Evolutionary conservation across 2,113 vertebrate genomes (phyloP), one percentile per base, ranked within the genome.

Genomic region (Myrmecobius fasciatus): DNA sequence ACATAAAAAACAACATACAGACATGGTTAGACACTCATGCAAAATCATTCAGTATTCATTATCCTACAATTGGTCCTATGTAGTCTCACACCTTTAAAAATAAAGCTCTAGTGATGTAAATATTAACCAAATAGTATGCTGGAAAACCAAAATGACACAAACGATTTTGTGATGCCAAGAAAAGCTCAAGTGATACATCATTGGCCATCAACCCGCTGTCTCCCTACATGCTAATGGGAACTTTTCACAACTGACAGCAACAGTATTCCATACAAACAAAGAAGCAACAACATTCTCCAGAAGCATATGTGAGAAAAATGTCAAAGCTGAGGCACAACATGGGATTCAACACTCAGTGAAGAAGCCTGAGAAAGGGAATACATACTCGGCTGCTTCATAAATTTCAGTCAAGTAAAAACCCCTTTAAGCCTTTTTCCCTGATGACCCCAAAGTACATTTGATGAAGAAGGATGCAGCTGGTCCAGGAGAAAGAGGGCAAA

Each of bases 1-100:
- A 94, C 89, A 97, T 46, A 96, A 96, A 53, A 96, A 96, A 97
- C 94, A 97, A 93, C 97, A 88, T 54, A 89, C 89, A 94, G 49
- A 51, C 46, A 48, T 17, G 67, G 67, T 31, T 88, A 24, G 31
- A 48, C 53, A 89, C 53, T 95, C 96, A 96, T 46, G 53, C 92
- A 94, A 94, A 94, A 96, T 3, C 53, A 94, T 92, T 92, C 89
- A 26, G 47, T 91, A 96, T 43, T 52, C 90, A 67, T 0, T 60
- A 51, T 56, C 36, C 95, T 97, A 93, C 24, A 0, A 0, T 25
- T 0, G 0, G 60, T 53, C 24, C 67, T 83, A 0, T 43, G 67
- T 43, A 43, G 67, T 43, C 67, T 83, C 24, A 6, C 22, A 83
- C 67, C 67, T 75, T n/a, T 83, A 83, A 31, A 43, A 83, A 83